Base-by-base conservation (phyloP, 37 sponge, comb jelly and placozoan genomes). In the Crambe crambe region DNA sequence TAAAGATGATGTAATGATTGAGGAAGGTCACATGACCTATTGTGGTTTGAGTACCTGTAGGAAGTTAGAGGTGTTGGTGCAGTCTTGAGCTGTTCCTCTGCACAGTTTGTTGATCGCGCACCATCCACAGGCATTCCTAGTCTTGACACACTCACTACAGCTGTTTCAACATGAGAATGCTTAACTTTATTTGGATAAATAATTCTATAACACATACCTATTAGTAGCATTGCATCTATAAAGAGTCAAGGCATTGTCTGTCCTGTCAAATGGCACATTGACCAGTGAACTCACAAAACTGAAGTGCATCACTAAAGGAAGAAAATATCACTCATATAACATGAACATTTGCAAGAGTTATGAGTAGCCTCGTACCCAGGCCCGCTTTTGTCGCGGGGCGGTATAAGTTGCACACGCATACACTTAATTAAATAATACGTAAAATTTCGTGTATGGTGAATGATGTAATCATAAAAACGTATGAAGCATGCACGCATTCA, bases 41-140 rank as follows among this genome's bases (percentile, higher is more conserved):
- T 26, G 5, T 26, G 6, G 17, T 22, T 60, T 60, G 17, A 4
- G 5, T 68, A 68, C 68, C 37, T 68, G 68, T 37, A 68, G 37
- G 68, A 68, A 68, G 27, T 37, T 37, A 18, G 68, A 34, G 36
- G 10, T 10, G 38, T 68, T 68, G 10, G 27, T 32, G 56, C 81
- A 80, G 38, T 42, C 38, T 51, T 39, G 42, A 42, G 74, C 27
- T 31, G 40, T 51, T 60, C 73, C 89, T 82, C 75, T 88, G 78
- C 83, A 82, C 22, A 66, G 32, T 69, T 72, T 60, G 27, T 79
- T 80, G 42, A 54, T 61, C 26, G 51, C 44, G 74, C 87, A 86
- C 87, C 87, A 86, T 23, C 81, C 87, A 80, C 87, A 86, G 10
- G 42, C 59, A 72, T 43, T 68, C 23, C 63, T 70, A 56, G 74